A percentile compares a stretch with the other conserved stretches of the same genome.
Conservation (phyloP, 2,113 vertebrate species). For the Platysternon megacephalum region DNA sequence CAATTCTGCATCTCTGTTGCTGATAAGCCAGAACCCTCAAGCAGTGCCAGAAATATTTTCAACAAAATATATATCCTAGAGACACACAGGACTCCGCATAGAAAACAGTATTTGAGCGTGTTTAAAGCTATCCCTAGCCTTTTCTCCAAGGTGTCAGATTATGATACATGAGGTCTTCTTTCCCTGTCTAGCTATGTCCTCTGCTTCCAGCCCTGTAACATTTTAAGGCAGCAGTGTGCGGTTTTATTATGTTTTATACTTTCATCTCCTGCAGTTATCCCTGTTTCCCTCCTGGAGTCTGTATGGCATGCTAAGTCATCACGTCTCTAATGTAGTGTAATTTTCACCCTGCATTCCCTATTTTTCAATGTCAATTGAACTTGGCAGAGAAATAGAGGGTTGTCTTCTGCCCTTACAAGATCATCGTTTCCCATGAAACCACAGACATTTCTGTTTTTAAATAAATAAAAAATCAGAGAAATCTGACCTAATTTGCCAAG, state of each 20-base stretch:
- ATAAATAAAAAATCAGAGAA: not conserved
- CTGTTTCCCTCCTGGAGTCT: not conserved
- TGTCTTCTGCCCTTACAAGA: not conserved
- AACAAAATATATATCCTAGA: not conserved
- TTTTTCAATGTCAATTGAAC: slow-evolving; percentile 26
- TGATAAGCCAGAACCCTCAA: not conserved
- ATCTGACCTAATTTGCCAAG: not conserved
- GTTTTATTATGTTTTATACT: slow-evolving; percentile 49
- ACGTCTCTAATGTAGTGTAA: slow-evolving; percentile 11
- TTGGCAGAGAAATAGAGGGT: slow-evolving; percentile 19
- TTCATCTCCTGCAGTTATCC: not conserved
- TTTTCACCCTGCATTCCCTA: slow-evolving; percentile 59
- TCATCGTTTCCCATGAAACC: slow-evolving; percentile 42
- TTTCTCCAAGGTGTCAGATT: slow-evolving; percentile 7
- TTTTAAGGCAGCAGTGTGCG: not conserved
- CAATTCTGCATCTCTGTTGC: fast-evolving
- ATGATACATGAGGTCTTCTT: slow-evolving; percentile 38
- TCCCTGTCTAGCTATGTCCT: not conserved
- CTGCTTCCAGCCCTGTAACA: not conserved
- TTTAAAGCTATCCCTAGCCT: not conserved
- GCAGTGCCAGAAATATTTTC: not conserved
- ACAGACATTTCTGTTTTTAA: not conserved
- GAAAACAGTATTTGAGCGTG: not conserved
- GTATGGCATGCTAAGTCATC: slow-evolving; percentile 23
- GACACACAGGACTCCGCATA: not conserved